Base-by-base conservation (phyloP, 2,888 invertebrate genomes). In the Syrista parreyssii region DNA sequence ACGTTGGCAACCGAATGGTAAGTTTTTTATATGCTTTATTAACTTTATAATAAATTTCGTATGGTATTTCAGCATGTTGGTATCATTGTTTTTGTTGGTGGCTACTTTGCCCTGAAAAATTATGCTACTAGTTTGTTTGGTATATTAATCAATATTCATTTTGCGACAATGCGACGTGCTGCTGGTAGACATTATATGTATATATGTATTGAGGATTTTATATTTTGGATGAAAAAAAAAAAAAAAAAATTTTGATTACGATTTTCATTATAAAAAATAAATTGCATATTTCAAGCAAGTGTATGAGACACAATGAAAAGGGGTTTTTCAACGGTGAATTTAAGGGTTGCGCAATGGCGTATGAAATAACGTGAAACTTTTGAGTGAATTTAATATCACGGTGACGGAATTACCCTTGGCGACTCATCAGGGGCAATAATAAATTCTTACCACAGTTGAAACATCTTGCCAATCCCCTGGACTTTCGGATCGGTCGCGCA, bases 401-500 rank as follows among this genome's bases (percentile, higher is more conserved):
- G 55, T 9, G 23, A 1, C 23, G 23, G 6, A 55, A 23, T 9
- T 55, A 23, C 55, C 55, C 23, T 55, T 55, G 23, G 55, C 55
- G 6, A 23, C 9, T 55, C 55, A 3, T 55, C 55, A 23, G 23
- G 23, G 55, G 23, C 23, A 55, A 23, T 55, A 55, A 55, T 55
- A 55, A 55, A 55, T 55, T 55, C 55, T 55, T 9, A 55, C 55
- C 55, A 23, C 55, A 55, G 55, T 23, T 55, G 55, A 55, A 55
- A 23, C 55, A 55, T 55, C 55, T 55, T 55, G 55, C 55, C 55
- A 55, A 55, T 55, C 55, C 23, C 55, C 23, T 55, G 55, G 55
- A 55, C 23, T 55, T 23, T 1, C 55, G 55, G 55, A 55, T 71
- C 71, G 71, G 71, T 71, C 71, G 71, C 71, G 85, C 87, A 88